phyloP scores from a whole-genome alignment of 2,888 invertebrate species.

The Blastobasis adustella region DNA sequence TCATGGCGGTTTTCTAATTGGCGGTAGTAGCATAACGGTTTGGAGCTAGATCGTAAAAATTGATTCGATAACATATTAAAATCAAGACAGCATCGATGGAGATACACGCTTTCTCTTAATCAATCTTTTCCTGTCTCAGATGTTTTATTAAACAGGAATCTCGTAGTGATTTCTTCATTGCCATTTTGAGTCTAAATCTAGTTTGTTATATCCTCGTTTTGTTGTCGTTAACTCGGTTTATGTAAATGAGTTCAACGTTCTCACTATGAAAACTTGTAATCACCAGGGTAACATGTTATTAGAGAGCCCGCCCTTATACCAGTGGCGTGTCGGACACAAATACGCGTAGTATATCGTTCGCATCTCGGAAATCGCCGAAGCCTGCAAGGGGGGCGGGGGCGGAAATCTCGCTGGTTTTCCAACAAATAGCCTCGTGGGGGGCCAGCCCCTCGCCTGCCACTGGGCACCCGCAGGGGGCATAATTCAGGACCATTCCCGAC shows the following conservation, averaged over 20 bases:
- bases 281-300: no score
- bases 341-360: background rate
- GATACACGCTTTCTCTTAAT: constrained; percentile 4
- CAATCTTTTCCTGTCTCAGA: background rate
- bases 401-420: constrained; percentile 48
- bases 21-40: constrained; percentile 22
- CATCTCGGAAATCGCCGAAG: constrained; percentile 25
- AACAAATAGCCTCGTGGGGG: constrained; percentile 52
- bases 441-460: constrained; percentile 27
- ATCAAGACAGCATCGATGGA: background rate
- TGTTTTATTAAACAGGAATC: background rate
- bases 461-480: background rate
- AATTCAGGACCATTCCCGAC: no score
- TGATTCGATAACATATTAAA: constrained; percentile 7
- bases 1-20: constrained; percentile 21
- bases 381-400: constrained; percentile 18
- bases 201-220: background rate
- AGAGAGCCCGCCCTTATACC: no score
- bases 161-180: background rate
- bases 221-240: no score
- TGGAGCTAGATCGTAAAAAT: constrained; percentile 6
- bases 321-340: no score
- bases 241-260: no score
- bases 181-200: no score
- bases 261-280: no score